Evolutionary conservation across 1,140 invertebrate genomes (phyloP).

Genomic region (Drosophila tani): DNA sequence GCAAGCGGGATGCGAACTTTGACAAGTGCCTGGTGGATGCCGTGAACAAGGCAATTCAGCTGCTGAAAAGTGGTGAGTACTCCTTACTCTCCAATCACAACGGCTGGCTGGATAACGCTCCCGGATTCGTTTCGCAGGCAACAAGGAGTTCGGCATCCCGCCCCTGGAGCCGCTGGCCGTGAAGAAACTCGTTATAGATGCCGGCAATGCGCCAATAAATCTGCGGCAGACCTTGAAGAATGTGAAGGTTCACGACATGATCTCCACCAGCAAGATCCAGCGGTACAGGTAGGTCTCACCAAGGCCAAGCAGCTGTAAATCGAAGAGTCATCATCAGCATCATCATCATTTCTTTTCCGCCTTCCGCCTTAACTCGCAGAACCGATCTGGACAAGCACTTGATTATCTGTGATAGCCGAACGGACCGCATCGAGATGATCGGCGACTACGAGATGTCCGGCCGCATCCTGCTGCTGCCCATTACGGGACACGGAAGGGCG

Average conservation of each 20-base stretch:
- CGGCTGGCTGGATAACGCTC: not conserved
- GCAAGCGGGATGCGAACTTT: conserved; percentile 80
- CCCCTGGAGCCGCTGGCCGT: conserved; percentile 82
- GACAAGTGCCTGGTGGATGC: conserved; percentile 83
- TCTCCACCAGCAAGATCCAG: conserved; percentile 81
- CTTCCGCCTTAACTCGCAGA: conserved; percentile 56
- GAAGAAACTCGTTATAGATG: conserved; percentile 81
- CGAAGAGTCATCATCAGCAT: not conserved
- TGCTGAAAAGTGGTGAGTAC: conserved; percentile 72
- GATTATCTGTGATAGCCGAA: conserved; percentile 85
- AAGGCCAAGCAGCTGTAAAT: conserved; percentile 11
- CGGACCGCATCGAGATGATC: conserved; percentile 87
- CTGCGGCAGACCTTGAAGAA: conserved; percentile 87
- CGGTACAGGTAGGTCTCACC: conserved; percentile 69
- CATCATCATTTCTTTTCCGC: conserved; percentile 1
- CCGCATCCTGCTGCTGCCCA: conserved; percentile 89
- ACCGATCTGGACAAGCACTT: conserved; percentile 85
- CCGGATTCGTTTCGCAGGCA: conserved; percentile 67
- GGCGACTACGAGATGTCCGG: conserved; percentile 90
- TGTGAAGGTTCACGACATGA: conserved; percentile 86
- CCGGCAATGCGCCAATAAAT: conserved; percentile 85
- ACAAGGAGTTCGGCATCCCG: conserved; percentile 82
- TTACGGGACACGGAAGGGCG: conserved; percentile 89
- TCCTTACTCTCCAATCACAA: not conserved
- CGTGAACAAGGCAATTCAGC: conserved; percentile 74